phyloP scores from a whole-genome alignment of 2,113 vertebrate species.

The Phrynocephalus versicolor region DNA sequence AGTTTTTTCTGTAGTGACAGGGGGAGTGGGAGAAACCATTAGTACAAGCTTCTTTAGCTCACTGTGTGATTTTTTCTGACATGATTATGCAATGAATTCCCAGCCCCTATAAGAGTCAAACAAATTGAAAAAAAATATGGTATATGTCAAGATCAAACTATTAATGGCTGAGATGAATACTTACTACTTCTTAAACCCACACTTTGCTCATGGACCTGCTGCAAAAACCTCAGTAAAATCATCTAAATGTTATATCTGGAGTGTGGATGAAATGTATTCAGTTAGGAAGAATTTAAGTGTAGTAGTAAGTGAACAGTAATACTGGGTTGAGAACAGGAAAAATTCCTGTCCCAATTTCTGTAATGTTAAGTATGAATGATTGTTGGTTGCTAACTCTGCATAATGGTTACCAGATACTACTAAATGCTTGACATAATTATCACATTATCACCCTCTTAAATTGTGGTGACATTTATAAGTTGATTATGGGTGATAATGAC shows the following conservation, averaged over 20 bases:
- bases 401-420: neutral
- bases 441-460: neutral
- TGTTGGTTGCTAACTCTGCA: neutral
- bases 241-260: neutral
- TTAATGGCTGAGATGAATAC: neutral
- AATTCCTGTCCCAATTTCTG: neutral
- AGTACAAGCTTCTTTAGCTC: neutral
- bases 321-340: neutral
- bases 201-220: neutral
- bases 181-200: neutral
- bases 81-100: neutral
- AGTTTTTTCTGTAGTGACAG: constrained; percentile 46
- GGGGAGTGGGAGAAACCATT: constrained; percentile 23
- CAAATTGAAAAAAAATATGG: neutral
- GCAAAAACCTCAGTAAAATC: neutral
- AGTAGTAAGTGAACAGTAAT: neutral
- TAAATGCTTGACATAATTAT: neutral
- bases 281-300: neutral
- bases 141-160: neutral
- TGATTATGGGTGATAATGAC: neutral
- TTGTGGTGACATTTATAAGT: neutral
- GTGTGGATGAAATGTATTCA: neutral
- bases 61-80: neutral
- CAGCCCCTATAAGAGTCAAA: neutral
- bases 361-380: neutral